These are phyloP conservation scores for Vanessa cardui DNA, from an alignment of 2,888 invertebrate species.

Conservation along the genomic window DNA sequence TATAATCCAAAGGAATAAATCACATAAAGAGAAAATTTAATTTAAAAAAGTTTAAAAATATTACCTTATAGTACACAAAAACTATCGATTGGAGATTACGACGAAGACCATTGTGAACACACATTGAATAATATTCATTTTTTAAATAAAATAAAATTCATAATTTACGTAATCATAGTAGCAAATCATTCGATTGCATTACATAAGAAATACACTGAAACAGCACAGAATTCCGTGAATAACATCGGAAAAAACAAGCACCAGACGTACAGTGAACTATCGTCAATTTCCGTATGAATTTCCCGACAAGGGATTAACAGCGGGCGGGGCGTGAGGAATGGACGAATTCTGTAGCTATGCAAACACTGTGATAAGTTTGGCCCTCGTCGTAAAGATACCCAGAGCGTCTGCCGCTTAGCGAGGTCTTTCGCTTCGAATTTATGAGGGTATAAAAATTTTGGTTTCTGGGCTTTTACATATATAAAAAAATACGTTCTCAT, in stretches of 20 bases:
- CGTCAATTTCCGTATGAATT: constrained; percentile 48
- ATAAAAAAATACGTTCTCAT: too few species aligned
- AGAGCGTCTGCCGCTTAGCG: constrained; percentile 3
- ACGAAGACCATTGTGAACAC: too few species aligned
- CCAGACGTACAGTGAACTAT: constrained; percentile 40
- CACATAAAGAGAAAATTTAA: too few species aligned
- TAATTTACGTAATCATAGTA: too few species aligned
- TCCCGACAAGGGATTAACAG: constrained; percentile 45
- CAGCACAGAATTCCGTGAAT: constrained; percentile 28
- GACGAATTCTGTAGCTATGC: constrained; percentile 17
- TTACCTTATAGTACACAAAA: too few species aligned
- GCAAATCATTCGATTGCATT: background rate
- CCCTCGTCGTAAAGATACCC: constrained; percentile 22
- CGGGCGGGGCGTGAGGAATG: constrained; percentile 23
- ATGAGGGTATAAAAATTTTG: background rate
- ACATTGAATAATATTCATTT: too few species aligned
- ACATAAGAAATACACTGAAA: background rate
- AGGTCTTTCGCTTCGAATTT: constrained; percentile 6
- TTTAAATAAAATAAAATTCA: too few species aligned
- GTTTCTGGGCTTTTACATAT: too few species aligned
- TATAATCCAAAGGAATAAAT: too few species aligned
- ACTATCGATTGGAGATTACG: too few species aligned
- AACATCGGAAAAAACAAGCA: constrained; percentile 40
- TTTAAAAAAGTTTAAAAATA: too few species aligned
- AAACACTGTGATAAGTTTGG: constrained; percentile 29